A percentile compares a stretch with the other conserved stretches of the same genome.
These are phyloP conservation scores for Eupleurogrammus muticus DNA, from an alignment of 2,797 vertebrate genomes.

Conservation along the genomic window DNA sequence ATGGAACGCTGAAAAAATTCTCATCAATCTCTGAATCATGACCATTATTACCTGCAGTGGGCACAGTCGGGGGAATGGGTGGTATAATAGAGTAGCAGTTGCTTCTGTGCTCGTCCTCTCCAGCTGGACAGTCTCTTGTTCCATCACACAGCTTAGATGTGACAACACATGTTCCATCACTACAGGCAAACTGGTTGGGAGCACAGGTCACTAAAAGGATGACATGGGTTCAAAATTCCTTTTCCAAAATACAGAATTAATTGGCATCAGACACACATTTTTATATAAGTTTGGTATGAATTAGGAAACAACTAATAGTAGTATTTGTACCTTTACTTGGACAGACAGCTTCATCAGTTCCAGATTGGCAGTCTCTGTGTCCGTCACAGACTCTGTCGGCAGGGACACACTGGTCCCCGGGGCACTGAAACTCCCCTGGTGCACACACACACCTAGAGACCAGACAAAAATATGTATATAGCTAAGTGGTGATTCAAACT, in stretches of 20 bases:
- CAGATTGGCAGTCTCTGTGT: constrained; percentile 81
- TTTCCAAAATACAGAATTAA: not conserved
- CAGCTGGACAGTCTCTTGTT: constrained; percentile 78
- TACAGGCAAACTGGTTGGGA: constrained; percentile 81
- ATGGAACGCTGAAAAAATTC: not conserved
- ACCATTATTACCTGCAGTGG: constrained; percentile 58
- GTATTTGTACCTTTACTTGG: constrained; percentile 79
- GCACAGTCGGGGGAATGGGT: constrained; percentile 15
- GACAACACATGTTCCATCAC: constrained; percentile 80
- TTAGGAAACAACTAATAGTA: not conserved
- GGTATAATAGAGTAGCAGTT: constrained; percentile 57
- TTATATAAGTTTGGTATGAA: not conserved
- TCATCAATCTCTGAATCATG: not conserved
- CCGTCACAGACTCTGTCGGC: constrained; percentile 85
- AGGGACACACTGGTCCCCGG: constrained; percentile 80
- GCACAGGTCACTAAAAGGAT: constrained; percentile 77
- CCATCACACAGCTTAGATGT: constrained; percentile 83
- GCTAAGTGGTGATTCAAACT: too few relatives aligned
- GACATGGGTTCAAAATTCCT: not conserved
- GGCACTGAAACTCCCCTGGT: constrained; percentile 86
- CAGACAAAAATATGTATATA: too few relatives aligned
- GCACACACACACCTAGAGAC: constrained; percentile 83
- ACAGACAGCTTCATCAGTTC: constrained; percentile 89
- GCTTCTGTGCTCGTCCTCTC: constrained; percentile 83
- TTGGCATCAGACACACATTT: not conserved